These are phyloP conservation scores for Melinopterus prodromus DNA, from an alignment of 2,888 invertebrate species.

Conservation along the genomic window DNA sequence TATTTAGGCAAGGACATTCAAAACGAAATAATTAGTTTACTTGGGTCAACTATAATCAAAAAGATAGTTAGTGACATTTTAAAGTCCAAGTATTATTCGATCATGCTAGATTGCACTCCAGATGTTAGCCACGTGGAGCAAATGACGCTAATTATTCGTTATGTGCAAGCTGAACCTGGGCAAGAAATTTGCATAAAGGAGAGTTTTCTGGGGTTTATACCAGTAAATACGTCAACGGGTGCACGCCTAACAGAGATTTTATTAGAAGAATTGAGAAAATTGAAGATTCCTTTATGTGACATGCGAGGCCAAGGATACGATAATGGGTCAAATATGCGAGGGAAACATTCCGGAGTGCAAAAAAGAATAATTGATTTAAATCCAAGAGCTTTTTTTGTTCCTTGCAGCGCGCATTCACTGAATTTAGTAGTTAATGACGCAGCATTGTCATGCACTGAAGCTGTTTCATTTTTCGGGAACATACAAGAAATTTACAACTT, in stretches of 20 bases:
- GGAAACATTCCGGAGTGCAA: slow-evolving; percentile 38
- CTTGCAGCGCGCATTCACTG: slow-evolving; percentile 44
- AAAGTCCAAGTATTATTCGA: slow-evolving; percentile 15
- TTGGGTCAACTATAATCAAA: slow-evolving; percentile 28
- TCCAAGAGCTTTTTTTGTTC: slow-evolving; percentile 44
- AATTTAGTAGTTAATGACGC: slow-evolving; percentile 46
- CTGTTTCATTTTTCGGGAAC: slow-evolving; percentile 38
- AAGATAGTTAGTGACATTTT: slow-evolving; percentile 24
- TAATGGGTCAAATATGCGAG: slow-evolving; percentile 44
- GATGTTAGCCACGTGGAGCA: slow-evolving; percentile 35
- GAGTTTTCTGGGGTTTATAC: slow-evolving; percentile 34
- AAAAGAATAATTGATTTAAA: slow-evolving; percentile 40
- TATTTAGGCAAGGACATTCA: slow-evolving; percentile 35
- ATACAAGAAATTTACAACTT: slow-evolving; percentile 42
- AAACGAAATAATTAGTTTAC: slow-evolving; percentile 35
- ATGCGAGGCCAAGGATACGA: slow-evolving; percentile 40
- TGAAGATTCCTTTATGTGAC: slow-evolving; percentile 39
- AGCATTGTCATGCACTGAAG: slow-evolving; percentile 39
- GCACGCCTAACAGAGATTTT: slow-evolving; percentile 43
- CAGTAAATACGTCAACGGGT: slow-evolving; percentile 35
- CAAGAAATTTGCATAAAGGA: slow-evolving; percentile 34
- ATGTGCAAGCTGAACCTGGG: slow-evolving; percentile 37
- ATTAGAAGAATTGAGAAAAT: slow-evolving; percentile 38
- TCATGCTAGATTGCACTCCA: slow-evolving; percentile 28
- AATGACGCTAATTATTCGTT: slow-evolving; percentile 36